A percentile compares a stretch with the other conserved stretches of the same genome.
Evolutionary conservation across 2,797 vertebrate genomes (phyloP).

Genomic region (Danio tinwini): DNA sequence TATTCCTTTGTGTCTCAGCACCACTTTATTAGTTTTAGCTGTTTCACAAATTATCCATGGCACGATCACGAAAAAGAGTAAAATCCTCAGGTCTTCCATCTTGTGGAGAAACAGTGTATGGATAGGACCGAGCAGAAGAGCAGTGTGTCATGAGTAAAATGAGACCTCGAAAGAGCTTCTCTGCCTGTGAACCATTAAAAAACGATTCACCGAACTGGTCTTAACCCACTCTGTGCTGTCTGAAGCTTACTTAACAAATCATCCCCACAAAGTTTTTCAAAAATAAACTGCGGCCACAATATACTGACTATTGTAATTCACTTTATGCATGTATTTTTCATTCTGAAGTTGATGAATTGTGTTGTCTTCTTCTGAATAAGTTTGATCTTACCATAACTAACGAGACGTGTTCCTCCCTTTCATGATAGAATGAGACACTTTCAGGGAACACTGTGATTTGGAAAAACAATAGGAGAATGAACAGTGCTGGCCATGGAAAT

Average conservation of each 20-base stretch:
- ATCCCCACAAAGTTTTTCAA: neutral
- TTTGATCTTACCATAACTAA: constrained; percentile 3
- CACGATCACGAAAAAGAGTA: constrained; percentile 66
- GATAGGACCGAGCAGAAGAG: constrained; percentile 42
- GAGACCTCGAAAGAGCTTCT: constrained; percentile 71
- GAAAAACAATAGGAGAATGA: constrained; percentile 30
- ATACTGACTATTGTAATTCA: neutral
- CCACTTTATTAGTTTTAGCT: constrained; percentile 58
- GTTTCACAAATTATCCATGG: constrained; percentile 80
- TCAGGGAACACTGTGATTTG: constrained; percentile 36
- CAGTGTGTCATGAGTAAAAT: constrained; percentile 65
- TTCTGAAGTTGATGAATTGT: constrained; percentile 11
- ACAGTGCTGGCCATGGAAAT: constrained; percentile 48
- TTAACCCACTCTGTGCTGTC: constrained; percentile 77
- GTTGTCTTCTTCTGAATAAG: constrained; percentile 33
- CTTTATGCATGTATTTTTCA: neutral
- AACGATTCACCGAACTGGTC: constrained; percentile 59
- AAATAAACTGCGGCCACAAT: constrained; percentile 1
- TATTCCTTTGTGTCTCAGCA: constrained; percentile 58
- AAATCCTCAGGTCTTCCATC: constrained; percentile 68
- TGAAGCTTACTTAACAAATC: constrained; percentile 29
- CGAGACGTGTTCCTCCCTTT: neutral
- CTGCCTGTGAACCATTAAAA: constrained; percentile 65
- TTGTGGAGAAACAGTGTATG: constrained; percentile 54
- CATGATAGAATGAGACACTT: constrained; percentile 32